Percentiles rank a stretch among this genome's conserved stretches.
These are phyloP conservation scores for Thalassaphorura encarpata DNA, from an alignment of 1,140 invertebrate genomes.

Conservation along the genomic window DNA sequence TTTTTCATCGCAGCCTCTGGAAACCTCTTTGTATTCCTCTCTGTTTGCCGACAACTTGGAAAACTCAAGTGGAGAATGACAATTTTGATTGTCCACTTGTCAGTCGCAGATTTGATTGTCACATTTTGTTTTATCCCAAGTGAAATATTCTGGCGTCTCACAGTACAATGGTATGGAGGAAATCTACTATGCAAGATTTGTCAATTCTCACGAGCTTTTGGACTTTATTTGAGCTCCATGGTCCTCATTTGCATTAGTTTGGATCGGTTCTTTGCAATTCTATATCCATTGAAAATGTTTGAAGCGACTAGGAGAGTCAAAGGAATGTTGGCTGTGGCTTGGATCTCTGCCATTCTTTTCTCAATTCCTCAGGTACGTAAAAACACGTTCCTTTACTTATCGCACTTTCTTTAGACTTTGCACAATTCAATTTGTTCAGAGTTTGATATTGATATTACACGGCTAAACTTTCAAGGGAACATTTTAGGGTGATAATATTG, in stretches of 20 bases:
- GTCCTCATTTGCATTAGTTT: constrained; percentile 67
- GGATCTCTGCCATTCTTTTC: constrained; percentile 47
- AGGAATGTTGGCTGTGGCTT: constrained; percentile 61
- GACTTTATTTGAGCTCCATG: constrained; percentile 70
- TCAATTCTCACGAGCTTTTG: constrained; percentile 63
- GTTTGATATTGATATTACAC: neutral
- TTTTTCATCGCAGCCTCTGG: neutral
- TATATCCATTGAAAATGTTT: constrained; percentile 58
- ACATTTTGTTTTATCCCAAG: constrained; percentile 64
- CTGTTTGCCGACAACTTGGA: constrained; percentile 31
- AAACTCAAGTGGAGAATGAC: constrained; percentile 47
- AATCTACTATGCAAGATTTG: constrained; percentile 62
- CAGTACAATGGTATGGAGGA: constrained; percentile 59
- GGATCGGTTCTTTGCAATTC: constrained; percentile 55
- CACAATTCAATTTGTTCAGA: neutral
- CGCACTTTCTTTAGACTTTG: neutral
- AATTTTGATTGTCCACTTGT: constrained; percentile 63
- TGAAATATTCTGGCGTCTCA: constrained; percentile 59
- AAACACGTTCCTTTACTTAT: no score
- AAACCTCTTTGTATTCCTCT: neutral
- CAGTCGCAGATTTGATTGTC: constrained; percentile 65
- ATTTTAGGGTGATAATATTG: no score
- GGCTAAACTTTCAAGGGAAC: no score
- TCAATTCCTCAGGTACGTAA: constrained; percentile 20
- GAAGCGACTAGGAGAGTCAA: constrained; percentile 56